Percentiles rank a stretch among this genome's conserved stretches.
Evolutionary conservation across 2,113 vertebrate species (phyloP).

Genomic region (Danionella cerebrum): DNA sequence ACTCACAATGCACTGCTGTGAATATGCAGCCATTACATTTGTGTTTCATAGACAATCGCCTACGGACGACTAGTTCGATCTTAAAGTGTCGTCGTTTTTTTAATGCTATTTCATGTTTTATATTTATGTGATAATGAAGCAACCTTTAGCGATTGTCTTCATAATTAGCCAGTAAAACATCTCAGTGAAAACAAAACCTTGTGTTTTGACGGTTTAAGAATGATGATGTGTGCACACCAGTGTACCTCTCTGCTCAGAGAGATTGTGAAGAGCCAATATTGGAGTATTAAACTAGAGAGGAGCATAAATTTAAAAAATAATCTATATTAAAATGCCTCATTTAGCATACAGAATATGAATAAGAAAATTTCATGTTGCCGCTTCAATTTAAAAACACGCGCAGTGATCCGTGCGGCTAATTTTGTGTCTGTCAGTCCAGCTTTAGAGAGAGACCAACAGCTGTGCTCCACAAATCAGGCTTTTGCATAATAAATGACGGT

Average conservation of each 20-base stretch:
- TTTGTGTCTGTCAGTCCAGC: too few relatives aligned
- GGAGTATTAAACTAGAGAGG: not conserved
- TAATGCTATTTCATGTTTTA: not conserved
- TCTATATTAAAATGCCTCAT: too few relatives aligned
- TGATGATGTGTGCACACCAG: not conserved
- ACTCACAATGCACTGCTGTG: not conserved
- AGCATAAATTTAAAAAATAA: too few relatives aligned
- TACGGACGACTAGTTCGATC: not conserved
- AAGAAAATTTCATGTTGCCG: too few relatives aligned
- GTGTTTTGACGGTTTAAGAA: not conserved
- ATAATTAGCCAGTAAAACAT: conserved; percentile 1
- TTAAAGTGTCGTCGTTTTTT: conserved; percentile 9
- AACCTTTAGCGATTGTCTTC: conserved; percentile 3
- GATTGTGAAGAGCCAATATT: not conserved
- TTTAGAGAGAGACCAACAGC: too few relatives aligned
- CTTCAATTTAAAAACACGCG: too few relatives aligned
- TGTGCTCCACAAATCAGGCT: too few relatives aligned
- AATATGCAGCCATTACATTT: not conserved
- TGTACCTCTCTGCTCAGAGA: not conserved
- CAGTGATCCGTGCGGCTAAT: too few relatives aligned
- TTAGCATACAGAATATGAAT: too few relatives aligned
- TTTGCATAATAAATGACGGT: too few relatives aligned
- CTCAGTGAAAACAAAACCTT: not conserved
- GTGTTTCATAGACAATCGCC: not conserved
- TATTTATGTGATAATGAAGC: not conserved